A percentile compares a stretch with the other conserved stretches of the same genome.
Conservation (phyloP, 2,797 vertebrate species). For the Alectoris magna region DNA sequence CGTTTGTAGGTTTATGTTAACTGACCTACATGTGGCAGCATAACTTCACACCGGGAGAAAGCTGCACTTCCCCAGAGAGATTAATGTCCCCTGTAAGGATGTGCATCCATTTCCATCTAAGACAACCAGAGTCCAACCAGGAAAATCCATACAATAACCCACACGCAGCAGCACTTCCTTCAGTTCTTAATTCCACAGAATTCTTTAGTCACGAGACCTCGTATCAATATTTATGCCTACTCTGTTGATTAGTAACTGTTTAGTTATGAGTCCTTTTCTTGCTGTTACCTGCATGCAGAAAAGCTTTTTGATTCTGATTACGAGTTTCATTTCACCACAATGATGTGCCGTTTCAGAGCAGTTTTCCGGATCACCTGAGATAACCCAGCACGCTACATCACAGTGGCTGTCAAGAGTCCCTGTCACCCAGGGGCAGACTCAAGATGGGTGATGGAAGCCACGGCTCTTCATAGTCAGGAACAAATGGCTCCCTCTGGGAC, state of each 20-base stretch:
- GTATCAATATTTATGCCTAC: not conserved
- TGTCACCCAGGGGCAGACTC: not conserved
- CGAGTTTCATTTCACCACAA: not conserved
- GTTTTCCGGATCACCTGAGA: not conserved
- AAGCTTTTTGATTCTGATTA: not conserved
- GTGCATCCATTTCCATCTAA: not conserved
- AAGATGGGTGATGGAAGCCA: not conserved
- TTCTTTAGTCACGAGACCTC: not conserved
- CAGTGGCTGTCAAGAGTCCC: accelerated
- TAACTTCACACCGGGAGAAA: not conserved
- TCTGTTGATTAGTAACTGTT: not conserved
- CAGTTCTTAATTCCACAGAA: not conserved
- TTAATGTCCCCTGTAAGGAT: not conserved
- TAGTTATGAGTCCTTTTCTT: not conserved
- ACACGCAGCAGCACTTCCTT: accelerated
- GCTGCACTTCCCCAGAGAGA: not conserved
- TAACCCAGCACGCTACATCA: not conserved
- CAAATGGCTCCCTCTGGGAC: not conserved
- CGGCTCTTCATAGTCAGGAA: not conserved
- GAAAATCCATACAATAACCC: not conserved
- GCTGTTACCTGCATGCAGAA: not conserved
- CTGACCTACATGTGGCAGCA: constrained; percentile 1
- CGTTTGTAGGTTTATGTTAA: constrained; percentile 6
- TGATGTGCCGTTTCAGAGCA: not conserved
- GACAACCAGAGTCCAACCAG: not conserved